Evolutionary conservation across 2,888 invertebrate species (phyloP).

Genomic region (Chydorus sphaericus): DNA sequence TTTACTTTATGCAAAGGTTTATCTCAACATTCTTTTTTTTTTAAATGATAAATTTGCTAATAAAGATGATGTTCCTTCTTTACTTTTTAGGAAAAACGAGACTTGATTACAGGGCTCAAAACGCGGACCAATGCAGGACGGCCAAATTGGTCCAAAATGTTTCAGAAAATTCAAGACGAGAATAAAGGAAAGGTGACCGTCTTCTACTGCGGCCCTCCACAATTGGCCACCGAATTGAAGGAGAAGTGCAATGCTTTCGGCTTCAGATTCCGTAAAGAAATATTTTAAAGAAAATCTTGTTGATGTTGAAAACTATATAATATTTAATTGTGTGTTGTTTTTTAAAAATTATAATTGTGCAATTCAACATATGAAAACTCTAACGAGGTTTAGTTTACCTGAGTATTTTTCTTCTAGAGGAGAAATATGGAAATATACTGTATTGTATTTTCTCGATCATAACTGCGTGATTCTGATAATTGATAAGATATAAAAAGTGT

Average conservation of each 20-base stretch:
- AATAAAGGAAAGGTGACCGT: conserved; percentile 81
- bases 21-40: not conserved
- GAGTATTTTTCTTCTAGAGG: no score
- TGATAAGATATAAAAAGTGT: no score
- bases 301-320: not conserved
- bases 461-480: no score
- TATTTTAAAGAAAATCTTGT: conserved; percentile 39
- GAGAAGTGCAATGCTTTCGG: conserved; percentile 78
- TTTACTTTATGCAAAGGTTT: conserved; percentile 72
- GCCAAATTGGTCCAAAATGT: conserved; percentile 91
- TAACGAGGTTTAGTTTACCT: no score
- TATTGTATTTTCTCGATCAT: no score
- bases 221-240: conserved; percentile 59
- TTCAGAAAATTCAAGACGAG: conserved; percentile 67
- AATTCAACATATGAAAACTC: no score
- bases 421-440: no score
- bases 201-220: conserved; percentile 88
- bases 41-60: not conserved
- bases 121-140: conserved; percentile 85
- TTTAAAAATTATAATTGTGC: no score
- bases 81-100: conserved; percentile 59
- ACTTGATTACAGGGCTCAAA: conserved; percentile 84
- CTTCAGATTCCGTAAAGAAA: conserved; percentile 76
- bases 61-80: not conserved
- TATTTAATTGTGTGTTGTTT: no score